Conservation (phyloP, 2,888 invertebrate species). For the Notodonta ziczac region DNA sequence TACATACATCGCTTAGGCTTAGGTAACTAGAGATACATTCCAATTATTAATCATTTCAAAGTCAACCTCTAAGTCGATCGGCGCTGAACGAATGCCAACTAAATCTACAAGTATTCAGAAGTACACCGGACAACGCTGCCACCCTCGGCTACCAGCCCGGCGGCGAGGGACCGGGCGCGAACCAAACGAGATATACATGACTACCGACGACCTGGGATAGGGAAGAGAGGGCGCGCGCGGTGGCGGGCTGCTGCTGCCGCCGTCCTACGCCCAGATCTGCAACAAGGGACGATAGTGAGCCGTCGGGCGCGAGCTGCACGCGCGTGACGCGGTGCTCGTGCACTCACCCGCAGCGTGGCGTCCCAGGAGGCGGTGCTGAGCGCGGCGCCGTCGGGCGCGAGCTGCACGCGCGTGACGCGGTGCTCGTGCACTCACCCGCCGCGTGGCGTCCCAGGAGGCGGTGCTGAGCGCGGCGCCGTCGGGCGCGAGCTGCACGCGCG, state of each 20-base stretch:
- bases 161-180: neutral
- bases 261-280: conserved; percentile 56
- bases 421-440: conserved; percentile 90
- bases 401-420: conserved; percentile 95
- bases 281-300: conserved; percentile 97
- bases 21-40: conserved; percentile 15
- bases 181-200: neutral
- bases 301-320: conserved; percentile 89
- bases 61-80: conserved; percentile 1
- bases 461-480: conserved; percentile 99
- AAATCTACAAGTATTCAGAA: conserved; percentile 31
- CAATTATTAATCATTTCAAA: neutral
- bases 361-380: conserved; percentile 99
- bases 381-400: conserved; percentile 98
- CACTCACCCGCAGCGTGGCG: conserved; percentile 59
- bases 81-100: conserved; percentile 17
- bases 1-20: conserved; percentile 34
- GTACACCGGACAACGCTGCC: conserved; percentile 13
- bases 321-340: conserved; percentile 98
- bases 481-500: conserved; percentile 96
- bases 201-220: neutral
- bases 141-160: neutral
- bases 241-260: conserved; percentile 4
- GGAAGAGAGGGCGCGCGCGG: conserved; percentile 1
- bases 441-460: conserved; percentile 93